Percentiles rank a stretch among this genome's conserved stretches.
Conservation (phyloP, 2,113 vertebrate genomes). For the Epinephelus cyanopodus region DNA sequence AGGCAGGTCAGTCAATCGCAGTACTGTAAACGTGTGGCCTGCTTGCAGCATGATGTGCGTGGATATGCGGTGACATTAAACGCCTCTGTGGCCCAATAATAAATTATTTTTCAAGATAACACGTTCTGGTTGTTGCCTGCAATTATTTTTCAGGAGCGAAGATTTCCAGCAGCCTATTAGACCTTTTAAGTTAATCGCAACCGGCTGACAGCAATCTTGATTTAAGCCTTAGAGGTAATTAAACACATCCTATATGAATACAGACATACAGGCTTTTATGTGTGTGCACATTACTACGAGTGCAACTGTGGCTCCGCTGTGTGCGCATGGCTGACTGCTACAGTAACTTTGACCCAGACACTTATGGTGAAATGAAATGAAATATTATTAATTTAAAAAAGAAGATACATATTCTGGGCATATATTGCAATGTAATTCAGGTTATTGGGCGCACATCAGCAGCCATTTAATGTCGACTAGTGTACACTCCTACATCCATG, state of each 20-base stretch:
- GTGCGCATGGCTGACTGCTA: constrained; percentile 41
- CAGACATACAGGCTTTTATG: background rate
- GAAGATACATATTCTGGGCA: background rate
- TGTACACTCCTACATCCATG: constrained; percentile 38
- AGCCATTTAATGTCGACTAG: constrained; percentile 8
- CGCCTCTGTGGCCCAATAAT: constrained; percentile 55
- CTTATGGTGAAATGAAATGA: constrained; percentile 28
- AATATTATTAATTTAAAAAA: constrained; percentile 31
- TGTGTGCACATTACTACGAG: constrained; percentile 46
- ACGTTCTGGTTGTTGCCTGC: constrained; percentile 37
- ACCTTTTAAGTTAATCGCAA: constrained; percentile 20
- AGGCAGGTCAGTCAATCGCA: constrained; percentile 27
- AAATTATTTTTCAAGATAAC: constrained; percentile 43
- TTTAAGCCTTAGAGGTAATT: constrained; percentile 19
- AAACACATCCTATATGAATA: constrained; percentile 8
- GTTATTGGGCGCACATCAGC: background rate
- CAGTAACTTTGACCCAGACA: constrained; percentile 60
- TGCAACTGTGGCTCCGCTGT: constrained; percentile 27
- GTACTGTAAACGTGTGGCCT: constrained; percentile 18
- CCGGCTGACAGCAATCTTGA: constrained; percentile 35
- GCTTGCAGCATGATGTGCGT: constrained; percentile 19
- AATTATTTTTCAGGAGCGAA: constrained; percentile 19
- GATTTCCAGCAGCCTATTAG: constrained; percentile 4
- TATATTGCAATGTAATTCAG: background rate
- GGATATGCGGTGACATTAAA: constrained; percentile 53